A percentile compares a stretch with the other conserved stretches of the same genome.
phyloP scores from a whole-genome alignment of 2,888 invertebrate species.

The Drosophila flavopinicola region DNA sequence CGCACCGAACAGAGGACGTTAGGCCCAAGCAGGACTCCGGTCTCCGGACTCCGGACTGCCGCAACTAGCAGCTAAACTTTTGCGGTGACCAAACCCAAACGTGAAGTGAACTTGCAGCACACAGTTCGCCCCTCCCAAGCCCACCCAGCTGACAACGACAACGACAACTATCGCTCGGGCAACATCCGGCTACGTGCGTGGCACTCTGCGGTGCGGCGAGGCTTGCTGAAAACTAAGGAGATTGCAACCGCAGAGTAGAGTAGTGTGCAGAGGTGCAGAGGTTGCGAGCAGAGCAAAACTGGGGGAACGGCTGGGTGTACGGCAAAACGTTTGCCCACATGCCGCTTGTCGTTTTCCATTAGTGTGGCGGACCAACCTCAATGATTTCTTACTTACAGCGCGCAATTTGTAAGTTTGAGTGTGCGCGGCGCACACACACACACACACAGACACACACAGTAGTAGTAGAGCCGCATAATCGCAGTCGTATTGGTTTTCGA shows the following conservation, averaged over 20 bases:
- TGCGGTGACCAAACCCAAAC: slow-evolving; percentile 64
- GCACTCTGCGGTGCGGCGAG: slow-evolving; percentile 9
- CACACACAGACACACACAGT: slow-evolving; percentile 6
- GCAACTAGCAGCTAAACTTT: slow-evolving; percentile 71
- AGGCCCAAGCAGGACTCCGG: too few relatives aligned
- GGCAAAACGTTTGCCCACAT: slow-evolving; percentile 68
- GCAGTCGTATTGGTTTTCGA: slow-evolving; percentile 71
- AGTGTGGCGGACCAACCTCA: slow-evolving; percentile 77
- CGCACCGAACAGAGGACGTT: slow-evolving; percentile 19
- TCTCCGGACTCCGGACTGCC: too few relatives aligned
- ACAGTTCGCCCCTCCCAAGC: neutral
- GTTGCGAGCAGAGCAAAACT: neutral
- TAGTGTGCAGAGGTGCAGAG: neutral
- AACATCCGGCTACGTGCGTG: slow-evolving; percentile 72
- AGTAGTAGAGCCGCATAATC: slow-evolving; percentile 58
- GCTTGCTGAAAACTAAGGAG: slow-evolving; percentile 34
- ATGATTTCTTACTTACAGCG: slow-evolving; percentile 78
- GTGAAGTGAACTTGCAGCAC: slow-evolving; percentile 58
- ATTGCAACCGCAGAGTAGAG: slow-evolving; percentile 37
- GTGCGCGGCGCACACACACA: slow-evolving; percentile 36
- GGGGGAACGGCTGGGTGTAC: neutral
- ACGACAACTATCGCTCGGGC: slow-evolving; percentile 69
- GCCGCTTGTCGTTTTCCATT: slow-evolving; percentile 79
- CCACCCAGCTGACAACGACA: slow-evolving; percentile 51
- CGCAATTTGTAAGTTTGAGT: slow-evolving; percentile 65